Base-by-base conservation (phyloP, 2,797 vertebrate genomes). In the Anas bahamensis region DNA sequence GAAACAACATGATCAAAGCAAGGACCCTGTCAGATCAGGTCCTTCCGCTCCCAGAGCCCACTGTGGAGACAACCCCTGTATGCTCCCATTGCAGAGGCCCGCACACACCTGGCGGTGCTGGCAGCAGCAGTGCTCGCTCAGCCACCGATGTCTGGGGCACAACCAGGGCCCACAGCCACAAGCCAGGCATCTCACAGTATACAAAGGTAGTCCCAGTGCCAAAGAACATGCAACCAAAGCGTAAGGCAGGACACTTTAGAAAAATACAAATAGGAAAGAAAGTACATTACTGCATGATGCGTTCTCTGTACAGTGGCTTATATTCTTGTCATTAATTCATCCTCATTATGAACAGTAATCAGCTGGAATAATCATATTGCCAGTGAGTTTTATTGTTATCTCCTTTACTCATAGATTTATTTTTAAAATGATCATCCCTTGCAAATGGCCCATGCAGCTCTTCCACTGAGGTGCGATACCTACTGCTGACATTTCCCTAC, bases 271-370 rank as follows among this genome's bases (percentile, higher is more conserved):
- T 17, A 66, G 26, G 69, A 9, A 82, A 28, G 13, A 24, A 7
- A 63, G 37, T 10, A 64, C n/a, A 39, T 35, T 60, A 31, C 56
- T 61, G 50, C 52, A 10, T 6, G 13, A 86, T 37, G 21, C 13
- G 11, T 80, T 89, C 89, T 65, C 61, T 75, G 31, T 57, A 63
- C 5, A 70, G 46, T 57, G 15, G 11, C 29, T 81, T 79, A n/a
- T n/a, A 79, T 83, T 90, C 37, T 41, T 19, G 89, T 93, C 56
- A 39, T 88, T 88, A 89, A 56, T 84, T 89, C 65, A 73, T 70
- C 39, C 63, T 87, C 1, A 0, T 92, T 79, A 93, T 23, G 44
- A 72, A 68, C 44, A 73, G 81, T 59, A 89, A 96, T 69, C 79
- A 93, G 71, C 26, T 63, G 57, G 52, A 87, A 91, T 64, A 44